These are phyloP conservation scores for Peribatodes rhomboidaria DNA, from an alignment of 2,888 invertebrate genomes.

Conservation along the genomic window DNA sequence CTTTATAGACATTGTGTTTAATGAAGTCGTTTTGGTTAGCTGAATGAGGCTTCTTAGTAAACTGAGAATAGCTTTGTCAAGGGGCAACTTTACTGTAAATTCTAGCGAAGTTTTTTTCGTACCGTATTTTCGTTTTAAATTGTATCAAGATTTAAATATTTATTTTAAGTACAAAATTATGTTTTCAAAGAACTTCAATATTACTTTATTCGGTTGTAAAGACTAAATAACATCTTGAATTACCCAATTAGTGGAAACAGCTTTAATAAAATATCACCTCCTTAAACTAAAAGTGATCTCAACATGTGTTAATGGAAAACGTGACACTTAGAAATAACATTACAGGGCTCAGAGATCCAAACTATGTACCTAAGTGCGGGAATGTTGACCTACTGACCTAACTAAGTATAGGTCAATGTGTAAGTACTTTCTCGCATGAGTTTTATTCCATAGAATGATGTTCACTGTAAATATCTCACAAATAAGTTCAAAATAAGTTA, in stretches of 20 bases:
- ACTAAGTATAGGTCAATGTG: constrained; percentile 1
- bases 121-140: not conserved
- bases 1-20: constrained; percentile 9
- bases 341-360: constrained; percentile 8
- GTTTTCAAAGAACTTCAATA: not conserved
- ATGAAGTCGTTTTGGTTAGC: constrained; percentile 19
- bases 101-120: not conserved
- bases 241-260: not conserved
- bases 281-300: constrained; percentile 16
- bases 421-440: not conserved
- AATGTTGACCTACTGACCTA: constrained; percentile 24
- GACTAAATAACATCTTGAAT: not conserved
- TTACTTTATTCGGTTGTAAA: not conserved
- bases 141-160: not conserved
- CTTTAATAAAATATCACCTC: constrained; percentile 3
- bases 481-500: too few species aligned
- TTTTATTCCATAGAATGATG: not conserved
- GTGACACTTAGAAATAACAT: constrained; percentile 37
- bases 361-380: constrained; percentile 5
- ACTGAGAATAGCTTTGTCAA: constrained; percentile 8
- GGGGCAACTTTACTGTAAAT: constrained; percentile 6
- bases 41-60: constrained; percentile 4
- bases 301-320: constrained; percentile 38
- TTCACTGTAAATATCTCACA: too few species aligned
- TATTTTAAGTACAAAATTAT: not conserved